These are phyloP conservation scores for Sakesphorus luctuosus DNA, from an alignment of 2,113 vertebrate species.

Conservation along the genomic window DNA sequence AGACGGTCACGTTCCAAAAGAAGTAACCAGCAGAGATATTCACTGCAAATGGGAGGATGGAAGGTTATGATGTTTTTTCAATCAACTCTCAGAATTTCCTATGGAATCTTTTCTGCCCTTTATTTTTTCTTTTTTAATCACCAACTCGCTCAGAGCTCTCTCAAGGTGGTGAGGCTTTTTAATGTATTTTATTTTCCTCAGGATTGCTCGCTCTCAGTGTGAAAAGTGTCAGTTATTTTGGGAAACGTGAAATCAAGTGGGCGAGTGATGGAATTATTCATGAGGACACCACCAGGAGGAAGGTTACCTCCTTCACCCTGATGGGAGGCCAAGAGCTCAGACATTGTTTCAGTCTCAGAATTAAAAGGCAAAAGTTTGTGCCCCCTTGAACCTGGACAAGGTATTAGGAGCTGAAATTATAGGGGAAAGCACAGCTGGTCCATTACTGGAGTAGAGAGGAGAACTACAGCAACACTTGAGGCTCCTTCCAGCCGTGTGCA, in stretches of 20 bases:
- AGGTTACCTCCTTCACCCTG: slow-evolving; percentile 44
- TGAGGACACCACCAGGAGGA: background rate
- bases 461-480: background rate
- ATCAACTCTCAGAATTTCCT: background rate
- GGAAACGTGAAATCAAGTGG: slow-evolving; percentile 46
- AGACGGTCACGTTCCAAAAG: background rate
- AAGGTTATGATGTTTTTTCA: background rate
- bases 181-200: slow-evolving; percentile 19
- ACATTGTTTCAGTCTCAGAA: background rate
- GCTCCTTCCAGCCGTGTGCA: background rate
- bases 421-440: background rate
- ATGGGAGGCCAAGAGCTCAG: background rate
- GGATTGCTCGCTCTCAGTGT: background rate
- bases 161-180: background rate
- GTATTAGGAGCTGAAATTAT: background rate
- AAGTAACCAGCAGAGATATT: background rate
- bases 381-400: background rate
- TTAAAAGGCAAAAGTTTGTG: slow-evolving; percentile 29
- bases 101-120: background rate
- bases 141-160: background rate
- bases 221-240: slow-evolving; percentile 41
- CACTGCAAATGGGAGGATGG: background rate
- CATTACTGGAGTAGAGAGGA: background rate
- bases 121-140: background rate
- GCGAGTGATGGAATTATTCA: slow-evolving; percentile 6